Base-by-base conservation (phyloP, 2,797 vertebrate genomes). In the Erpetoichthys calabaricus region DNA sequence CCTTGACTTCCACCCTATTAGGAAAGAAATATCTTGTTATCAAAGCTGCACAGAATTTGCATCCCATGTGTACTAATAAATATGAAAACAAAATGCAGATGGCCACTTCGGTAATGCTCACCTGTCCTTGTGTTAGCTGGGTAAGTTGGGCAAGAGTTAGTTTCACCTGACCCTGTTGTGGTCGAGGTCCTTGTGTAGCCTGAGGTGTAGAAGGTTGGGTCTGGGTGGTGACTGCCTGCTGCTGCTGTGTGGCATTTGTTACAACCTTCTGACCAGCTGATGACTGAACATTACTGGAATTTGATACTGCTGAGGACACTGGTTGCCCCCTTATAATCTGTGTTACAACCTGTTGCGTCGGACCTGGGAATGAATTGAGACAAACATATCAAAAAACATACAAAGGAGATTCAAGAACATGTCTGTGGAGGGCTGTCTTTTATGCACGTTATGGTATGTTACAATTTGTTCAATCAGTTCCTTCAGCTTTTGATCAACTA, bases 281-380 rank as follows among this genome's bases (percentile, higher is more conserved):
- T 1, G 87, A 76, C 65, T 85, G 76, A 4, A 84, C 79, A 0
- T 89, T 73, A 65, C 76, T 88, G 57, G 87, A 78, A 44, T 84
- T 73, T 50, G 91, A 83, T 65, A 94, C 77, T 1, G 91, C 85
- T 1, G 92, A 92, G 61, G 92, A 91, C 53, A 92, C 89, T 3
- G 91, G 81, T 71, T 95, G 92, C n/a, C 92, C 92, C 43, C 90
- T 86, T 70, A 97, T 90, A 67, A 98, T 90, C 65, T 98, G 94
- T 8, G 92, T 96, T 65, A 98, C 86, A 5, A 98, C 89, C 67
- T 98, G 93, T 56, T 95, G 93, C 5, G 89, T 86, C 56, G 88
- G 74, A 73, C 92, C 92, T 86, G 67, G 1, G 66, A 49, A 49
- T 25, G 62, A 6, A 69, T 46, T 59, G 63, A 4, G 54, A 75